These are phyloP conservation scores for Synanthedon formicaeformis DNA, from an alignment of 2,888 invertebrate genomes.

Conservation along the genomic window DNA sequence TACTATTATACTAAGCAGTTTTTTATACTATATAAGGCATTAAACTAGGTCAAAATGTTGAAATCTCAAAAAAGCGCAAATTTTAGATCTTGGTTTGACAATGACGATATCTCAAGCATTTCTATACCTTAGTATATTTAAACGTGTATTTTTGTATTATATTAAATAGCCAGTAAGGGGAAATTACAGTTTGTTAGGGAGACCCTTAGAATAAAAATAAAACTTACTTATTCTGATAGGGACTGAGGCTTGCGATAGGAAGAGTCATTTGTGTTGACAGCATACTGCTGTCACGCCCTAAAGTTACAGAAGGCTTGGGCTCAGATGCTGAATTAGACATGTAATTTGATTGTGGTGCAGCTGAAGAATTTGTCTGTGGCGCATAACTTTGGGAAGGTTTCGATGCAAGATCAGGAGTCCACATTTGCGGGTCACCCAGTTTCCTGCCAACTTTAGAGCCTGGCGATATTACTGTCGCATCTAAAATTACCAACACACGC, in stretches of 20 bases:
- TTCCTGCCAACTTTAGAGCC: conserved; percentile 80
- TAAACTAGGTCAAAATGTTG: too few species aligned
- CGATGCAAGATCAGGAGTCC: conserved; percentile 35
- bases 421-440: conserved; percentile 86
- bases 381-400: conserved; percentile 20
- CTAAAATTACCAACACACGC: conserved; percentile 86
- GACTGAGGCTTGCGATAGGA: conserved; percentile 88
- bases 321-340: conserved; percentile 11
- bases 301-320: conserved; percentile 18
- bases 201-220: neutral
- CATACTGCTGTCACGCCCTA: conserved; percentile 44
- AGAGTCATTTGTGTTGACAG: conserved; percentile 70
- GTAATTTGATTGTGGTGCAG: too few species aligned
- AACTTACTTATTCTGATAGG: conserved; percentile 89
- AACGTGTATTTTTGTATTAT: neutral
- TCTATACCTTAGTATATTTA: neutral
- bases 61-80: too few species aligned
- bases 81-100: neutral
- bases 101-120: neutral
- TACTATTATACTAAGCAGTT: too few species aligned
- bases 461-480: conserved; percentile 77
- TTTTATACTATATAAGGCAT: too few species aligned
- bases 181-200: too few species aligned
- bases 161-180: too few species aligned
- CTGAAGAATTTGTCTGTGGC: conserved; percentile 11